These are phyloP conservation scores for Accipiter virgatus DNA, from an alignment of 2,113 vertebrate genomes.

Conservation along the genomic window DNA sequence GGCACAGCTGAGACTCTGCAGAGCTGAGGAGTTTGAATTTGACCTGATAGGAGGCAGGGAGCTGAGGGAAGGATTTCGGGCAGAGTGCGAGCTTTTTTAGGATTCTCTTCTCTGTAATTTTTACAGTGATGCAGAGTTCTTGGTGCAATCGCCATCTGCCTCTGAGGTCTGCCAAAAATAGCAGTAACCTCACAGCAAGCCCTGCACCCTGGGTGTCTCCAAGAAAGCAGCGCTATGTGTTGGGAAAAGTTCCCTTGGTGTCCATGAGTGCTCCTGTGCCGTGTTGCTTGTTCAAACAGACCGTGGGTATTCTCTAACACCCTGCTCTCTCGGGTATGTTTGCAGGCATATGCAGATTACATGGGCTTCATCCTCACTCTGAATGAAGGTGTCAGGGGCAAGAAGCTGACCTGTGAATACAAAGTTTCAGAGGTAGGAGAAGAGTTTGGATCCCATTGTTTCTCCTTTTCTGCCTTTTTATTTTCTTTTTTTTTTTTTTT, in stretches of 20 bases:
- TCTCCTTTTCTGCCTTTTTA: neutral
- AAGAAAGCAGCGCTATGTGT: neutral
- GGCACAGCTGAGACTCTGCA: neutral
- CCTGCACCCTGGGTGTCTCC: neutral
- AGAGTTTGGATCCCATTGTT: neutral
- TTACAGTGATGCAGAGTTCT: neutral
- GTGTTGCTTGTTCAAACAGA: neutral
- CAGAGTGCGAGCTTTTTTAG: neutral
- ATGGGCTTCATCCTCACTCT: slow-evolving; percentile 92
- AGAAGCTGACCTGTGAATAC: slow-evolving; percentile 89
- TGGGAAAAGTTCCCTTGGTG: neutral
- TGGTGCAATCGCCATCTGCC: neutral
- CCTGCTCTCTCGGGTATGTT: neutral
- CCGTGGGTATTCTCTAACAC: neutral
- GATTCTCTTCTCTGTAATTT: neutral
- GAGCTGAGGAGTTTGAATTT: neutral
- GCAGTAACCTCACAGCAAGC: neutral
- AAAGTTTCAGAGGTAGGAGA: slow-evolving; percentile 87
- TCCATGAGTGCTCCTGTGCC: neutral
- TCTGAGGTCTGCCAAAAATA: neutral
- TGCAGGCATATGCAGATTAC: slow-evolving; percentile 93
- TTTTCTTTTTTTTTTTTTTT: too few species aligned
- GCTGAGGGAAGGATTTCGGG: neutral
- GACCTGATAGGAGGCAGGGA: neutral
- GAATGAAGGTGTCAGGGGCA: slow-evolving; percentile 91